A percentile compares a stretch with the other conserved stretches of the same genome.
Evolutionary conservation across 2,797 vertebrate genomes (phyloP).

Genomic region (Eutrigla gurnardus): DNA sequence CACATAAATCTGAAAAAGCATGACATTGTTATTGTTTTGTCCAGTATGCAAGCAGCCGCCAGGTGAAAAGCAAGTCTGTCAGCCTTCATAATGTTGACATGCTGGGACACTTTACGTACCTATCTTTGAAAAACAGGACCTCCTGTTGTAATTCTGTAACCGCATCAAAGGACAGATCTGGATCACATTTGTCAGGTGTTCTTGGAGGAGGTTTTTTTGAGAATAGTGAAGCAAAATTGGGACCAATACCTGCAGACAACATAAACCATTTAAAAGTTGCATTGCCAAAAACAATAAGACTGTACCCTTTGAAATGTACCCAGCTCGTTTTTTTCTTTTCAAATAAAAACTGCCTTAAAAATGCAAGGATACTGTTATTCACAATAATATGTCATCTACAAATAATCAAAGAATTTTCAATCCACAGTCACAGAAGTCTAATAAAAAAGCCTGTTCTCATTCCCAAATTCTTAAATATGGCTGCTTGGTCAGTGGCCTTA

Average conservation of each 20-base stretch:
- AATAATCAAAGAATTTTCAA: neutral
- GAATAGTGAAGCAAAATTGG: constrained; percentile 35
- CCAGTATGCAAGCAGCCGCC: neutral
- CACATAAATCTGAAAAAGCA: constrained; percentile 77
- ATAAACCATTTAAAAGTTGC: constrained; percentile 3
- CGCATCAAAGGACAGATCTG: constrained; percentile 87
- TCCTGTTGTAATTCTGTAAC: constrained; percentile 89
- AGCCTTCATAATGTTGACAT: neutral
- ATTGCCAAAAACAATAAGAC: neutral
- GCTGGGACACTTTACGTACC: constrained; percentile 70
- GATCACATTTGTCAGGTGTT: constrained; percentile 91
- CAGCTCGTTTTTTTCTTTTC: neutral
- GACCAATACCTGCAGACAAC: constrained; percentile 56
- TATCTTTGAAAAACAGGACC: constrained; percentile 91
- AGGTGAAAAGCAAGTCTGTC: neutral
- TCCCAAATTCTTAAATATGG: neutral
- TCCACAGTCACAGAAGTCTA: neutral
- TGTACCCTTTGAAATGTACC: neutral
- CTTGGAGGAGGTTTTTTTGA: constrained; percentile 87
- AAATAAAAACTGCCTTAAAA: neutral
- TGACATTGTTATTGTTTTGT: neutral
- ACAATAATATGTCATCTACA: constrained; percentile 1
- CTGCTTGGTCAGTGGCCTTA: too few relatives aligned
- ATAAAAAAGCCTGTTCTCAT: neutral
- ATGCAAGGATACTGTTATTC: neutral